Conservation (phyloP, 2,113 vertebrate genomes). For the Dascyllus trimaculatus region DNA sequence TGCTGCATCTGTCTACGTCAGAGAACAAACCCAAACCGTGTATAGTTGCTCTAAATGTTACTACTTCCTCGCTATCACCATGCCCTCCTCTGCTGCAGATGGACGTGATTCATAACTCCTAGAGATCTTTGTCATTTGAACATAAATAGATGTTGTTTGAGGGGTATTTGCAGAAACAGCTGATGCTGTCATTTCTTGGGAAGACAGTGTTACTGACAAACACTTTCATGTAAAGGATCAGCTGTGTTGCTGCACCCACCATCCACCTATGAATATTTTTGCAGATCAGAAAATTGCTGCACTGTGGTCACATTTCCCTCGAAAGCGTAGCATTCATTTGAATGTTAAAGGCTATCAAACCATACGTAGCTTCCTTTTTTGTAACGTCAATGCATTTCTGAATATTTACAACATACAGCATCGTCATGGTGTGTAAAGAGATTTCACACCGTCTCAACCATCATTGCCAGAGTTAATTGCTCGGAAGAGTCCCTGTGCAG, state of each 20-base stretch:
- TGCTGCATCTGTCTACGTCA: too few relatives aligned
- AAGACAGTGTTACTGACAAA: not conserved
- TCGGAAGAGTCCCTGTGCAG: constrained; percentile 50
- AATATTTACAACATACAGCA: constrained; percentile 9
- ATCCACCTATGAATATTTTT: not conserved
- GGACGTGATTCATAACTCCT: constrained; percentile 1
- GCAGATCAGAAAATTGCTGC: not conserved
- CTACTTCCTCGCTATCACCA: not conserved
- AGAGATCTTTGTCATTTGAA: not conserved
- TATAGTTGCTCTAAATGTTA: not conserved
- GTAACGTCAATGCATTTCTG: constrained; percentile 21
- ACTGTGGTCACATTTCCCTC: not conserved
- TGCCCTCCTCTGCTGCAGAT: not conserved
- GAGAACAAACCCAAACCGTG: too few relatives aligned
- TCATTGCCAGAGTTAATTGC: constrained; percentile 64
- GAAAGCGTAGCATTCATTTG: constrained; percentile 6
- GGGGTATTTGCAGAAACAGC: constrained; percentile 2
- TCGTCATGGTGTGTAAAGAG: constrained; percentile 48
- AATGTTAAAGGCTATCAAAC: constrained; percentile 31
- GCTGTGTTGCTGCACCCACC: not conserved
- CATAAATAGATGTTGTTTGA: not conserved
- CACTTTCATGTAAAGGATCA: constrained; percentile 9
- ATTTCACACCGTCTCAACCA: constrained; percentile 62
- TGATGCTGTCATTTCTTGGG: not conserved
- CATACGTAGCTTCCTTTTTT: constrained; percentile 4